Evolutionary conservation across 2,113 vertebrate species (phyloP).

Genomic region (Carassius auratus): DNA sequence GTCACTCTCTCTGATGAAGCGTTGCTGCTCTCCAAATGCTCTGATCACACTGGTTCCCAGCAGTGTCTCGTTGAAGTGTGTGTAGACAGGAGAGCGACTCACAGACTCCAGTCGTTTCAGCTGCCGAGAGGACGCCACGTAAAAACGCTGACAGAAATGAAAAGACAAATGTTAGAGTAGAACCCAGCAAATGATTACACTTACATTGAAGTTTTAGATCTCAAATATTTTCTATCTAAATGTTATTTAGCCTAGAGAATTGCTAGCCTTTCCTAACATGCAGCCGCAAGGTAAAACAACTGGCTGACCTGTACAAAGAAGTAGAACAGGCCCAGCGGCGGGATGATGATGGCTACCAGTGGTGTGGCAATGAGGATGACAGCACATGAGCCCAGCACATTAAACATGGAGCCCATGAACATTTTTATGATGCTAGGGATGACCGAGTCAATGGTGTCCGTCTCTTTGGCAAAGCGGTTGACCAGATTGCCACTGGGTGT

Average conservation of each 20-base stretch:
- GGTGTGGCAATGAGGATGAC: slow-evolving; percentile 91
- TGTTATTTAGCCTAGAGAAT: not conserved
- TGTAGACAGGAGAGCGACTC: slow-evolving; percentile 92
- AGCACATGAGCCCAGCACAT: slow-evolving; percentile 82
- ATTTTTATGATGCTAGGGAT: slow-evolving; percentile 94
- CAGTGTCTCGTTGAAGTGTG: slow-evolving; percentile 92
- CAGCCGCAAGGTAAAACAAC: not conserved
- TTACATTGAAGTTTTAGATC: not conserved
- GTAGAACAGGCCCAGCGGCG: slow-evolving; percentile 87
- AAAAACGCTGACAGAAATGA: slow-evolving; percentile 82
- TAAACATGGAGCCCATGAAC: slow-evolving; percentile 94
- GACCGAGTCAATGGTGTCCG: slow-evolving; percentile 90
- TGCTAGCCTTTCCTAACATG: not conserved
- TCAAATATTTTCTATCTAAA: not conserved
- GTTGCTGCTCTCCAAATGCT: slow-evolving; percentile 87
- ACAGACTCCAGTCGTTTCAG: slow-evolving; percentile 93
- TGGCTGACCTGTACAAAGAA: slow-evolving; percentile 89
- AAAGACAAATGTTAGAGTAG: not conserved
- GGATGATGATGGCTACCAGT: slow-evolving; percentile 84
- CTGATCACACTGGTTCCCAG: slow-evolving; percentile 92
- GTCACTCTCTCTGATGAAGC: slow-evolving; percentile 89
- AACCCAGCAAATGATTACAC: not conserved
- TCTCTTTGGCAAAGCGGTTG: slow-evolving; percentile 95
- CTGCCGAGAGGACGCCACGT: slow-evolving; percentile 92
- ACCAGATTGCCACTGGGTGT: slow-evolving; percentile 84